Conservation (phyloP, 1,140 invertebrate genomes). For the Leptestheria dahalacensis region DNA sequence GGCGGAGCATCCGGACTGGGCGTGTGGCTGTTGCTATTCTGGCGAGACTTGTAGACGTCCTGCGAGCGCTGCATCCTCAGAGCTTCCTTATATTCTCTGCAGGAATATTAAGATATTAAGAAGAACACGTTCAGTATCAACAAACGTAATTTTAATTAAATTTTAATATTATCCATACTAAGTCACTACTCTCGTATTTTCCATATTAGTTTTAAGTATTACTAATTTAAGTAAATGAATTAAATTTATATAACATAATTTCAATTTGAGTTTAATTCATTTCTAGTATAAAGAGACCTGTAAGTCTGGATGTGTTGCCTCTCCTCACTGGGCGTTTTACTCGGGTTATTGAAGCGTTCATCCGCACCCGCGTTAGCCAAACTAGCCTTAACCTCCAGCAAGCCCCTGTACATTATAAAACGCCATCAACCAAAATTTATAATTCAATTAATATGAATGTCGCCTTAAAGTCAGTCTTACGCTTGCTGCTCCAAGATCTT, state of each 20-base stretch:
- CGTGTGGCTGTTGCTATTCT: constrained; percentile 11
- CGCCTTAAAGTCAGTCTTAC: too few species aligned
- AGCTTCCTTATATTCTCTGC: constrained; percentile 73
- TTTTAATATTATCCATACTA: too few species aligned
- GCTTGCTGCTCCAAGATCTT: constrained; percentile 26
- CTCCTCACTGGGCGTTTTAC: constrained; percentile 30
- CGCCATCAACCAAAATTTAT: too few species aligned
- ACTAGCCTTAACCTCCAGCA: not conserved
- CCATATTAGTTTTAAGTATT: too few species aligned
- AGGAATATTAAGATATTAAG: constrained; percentile 21
- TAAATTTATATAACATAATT: too few species aligned
- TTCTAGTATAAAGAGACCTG: constrained; percentile 38
- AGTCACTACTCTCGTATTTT: too few species aligned
- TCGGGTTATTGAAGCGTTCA: not conserved
- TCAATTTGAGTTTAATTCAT: not conserved
- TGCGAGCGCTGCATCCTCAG: constrained; percentile 53
- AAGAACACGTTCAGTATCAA: too few species aligned
- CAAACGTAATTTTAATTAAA: too few species aligned
- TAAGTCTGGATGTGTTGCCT: constrained; percentile 67
- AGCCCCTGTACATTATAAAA: too few species aligned
- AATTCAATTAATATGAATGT: too few species aligned
- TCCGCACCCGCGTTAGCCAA: not conserved
- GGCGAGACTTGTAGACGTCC: constrained; percentile 40
- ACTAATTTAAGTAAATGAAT: too few species aligned
- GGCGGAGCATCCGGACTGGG: constrained; percentile 13